A percentile compares a stretch with the other conserved stretches of the same genome.
These are phyloP conservation scores for Bungarus multicinctus DNA, from an alignment of 2,113 vertebrate genomes.

Conservation along the genomic window DNA sequence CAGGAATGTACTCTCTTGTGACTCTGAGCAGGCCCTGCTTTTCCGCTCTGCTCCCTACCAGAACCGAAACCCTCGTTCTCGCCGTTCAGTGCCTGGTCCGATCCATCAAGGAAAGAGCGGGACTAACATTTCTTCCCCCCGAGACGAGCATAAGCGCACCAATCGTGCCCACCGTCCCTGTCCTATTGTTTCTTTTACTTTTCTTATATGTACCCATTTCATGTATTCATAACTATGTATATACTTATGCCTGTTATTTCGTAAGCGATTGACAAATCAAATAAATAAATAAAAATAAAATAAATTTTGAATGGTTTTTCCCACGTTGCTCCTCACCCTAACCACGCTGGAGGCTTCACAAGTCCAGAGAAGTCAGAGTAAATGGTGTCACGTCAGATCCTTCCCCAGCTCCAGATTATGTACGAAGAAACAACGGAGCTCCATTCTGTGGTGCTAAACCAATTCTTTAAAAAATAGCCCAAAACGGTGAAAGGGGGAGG, in stretches of 20 bases:
- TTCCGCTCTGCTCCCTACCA: neutral
- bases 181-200: no score
- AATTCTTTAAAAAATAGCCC: neutral
- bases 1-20: neutral
- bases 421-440: neutral
- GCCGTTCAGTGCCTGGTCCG: neutral
- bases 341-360: neutral
- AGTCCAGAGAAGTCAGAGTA: no score
- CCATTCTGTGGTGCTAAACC: neutral
- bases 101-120: neutral
- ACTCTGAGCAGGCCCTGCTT: neutral
- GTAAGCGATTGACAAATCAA: no score
- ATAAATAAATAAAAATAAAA: no score
- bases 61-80: neutral
- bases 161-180: no score
- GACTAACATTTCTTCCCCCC: neutral
- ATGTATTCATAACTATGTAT: no score
- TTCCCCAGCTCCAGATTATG: neutral
- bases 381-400: neutral
- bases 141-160: no score
- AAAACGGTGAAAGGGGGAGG: neutral
- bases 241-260: no score
- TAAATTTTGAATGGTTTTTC: no score
- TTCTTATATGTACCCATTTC: no score
- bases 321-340: no score